phyloP scores from a whole-genome alignment of 2,888 invertebrate genomes.

The Hypomecis punctinalis region DNA sequence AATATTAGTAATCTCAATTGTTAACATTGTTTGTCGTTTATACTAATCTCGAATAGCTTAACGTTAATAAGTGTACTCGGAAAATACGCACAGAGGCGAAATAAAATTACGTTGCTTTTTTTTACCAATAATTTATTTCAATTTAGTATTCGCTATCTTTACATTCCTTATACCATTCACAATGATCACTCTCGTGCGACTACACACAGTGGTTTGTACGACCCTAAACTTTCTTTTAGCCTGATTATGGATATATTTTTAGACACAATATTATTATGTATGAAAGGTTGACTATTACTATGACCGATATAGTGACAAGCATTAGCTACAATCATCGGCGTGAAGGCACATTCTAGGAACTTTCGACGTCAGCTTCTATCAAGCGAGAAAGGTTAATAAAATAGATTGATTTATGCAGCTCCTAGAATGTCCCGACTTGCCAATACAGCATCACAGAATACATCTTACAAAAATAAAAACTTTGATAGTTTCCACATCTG shows the following conservation, averaged over 20 bases:
- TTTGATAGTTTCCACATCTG: slow-evolving; percentile 17
- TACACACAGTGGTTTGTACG: slow-evolving; percentile 53
- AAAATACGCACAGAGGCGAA: slow-evolving; percentile 51
- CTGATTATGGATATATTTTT: slow-evolving; percentile 36
- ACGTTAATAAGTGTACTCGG: slow-evolving; percentile 34
- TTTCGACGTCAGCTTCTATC: slow-evolving; percentile 7
- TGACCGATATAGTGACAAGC: slow-evolving; percentile 33
- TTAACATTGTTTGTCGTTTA: slow-evolving; percentile 46
- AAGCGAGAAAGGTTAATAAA: slow-evolving; percentile 20
- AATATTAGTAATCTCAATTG: slow-evolving; percentile 55
- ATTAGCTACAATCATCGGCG: slow-evolving; percentile 13
- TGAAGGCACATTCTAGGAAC: slow-evolving; percentile 29
- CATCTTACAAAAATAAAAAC: slow-evolving; percentile 29
- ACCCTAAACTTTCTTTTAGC: slow-evolving; percentile 46
- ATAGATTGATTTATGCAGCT: slow-evolving; percentile 33
- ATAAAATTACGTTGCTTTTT: slow-evolving; percentile 59
- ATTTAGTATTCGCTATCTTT: slow-evolving; percentile 66
- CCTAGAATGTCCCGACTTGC: slow-evolving; percentile 41
- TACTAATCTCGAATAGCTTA: slow-evolving; percentile 46
- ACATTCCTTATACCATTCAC: slow-evolving; percentile 61
- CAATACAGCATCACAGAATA: slow-evolving; percentile 22
- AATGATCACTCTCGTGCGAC: slow-evolving; percentile 62
- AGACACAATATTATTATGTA: slow-evolving; percentile 39
- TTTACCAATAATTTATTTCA: slow-evolving; percentile 76
- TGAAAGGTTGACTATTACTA: slow-evolving; percentile 44